Percentiles rank a stretch among this genome's conserved stretches.
Conservation (phyloP, 2,113 vertebrate species). For the Siniperca knerii region DNA sequence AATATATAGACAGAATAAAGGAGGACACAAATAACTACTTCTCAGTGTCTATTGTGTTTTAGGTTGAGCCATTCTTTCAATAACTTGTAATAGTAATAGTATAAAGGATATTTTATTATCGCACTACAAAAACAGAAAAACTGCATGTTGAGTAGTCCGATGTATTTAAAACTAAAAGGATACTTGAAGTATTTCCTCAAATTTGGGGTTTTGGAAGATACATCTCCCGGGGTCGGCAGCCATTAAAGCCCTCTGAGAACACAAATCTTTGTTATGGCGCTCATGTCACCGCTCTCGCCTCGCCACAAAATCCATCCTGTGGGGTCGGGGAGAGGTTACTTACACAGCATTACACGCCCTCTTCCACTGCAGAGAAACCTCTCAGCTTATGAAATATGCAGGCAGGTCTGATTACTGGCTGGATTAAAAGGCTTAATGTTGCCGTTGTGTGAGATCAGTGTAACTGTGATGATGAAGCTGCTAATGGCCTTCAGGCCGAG, state of each 20-base stretch:
- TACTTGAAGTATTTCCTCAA: neutral
- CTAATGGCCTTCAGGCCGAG: neutral
- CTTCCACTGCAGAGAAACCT: neutral
- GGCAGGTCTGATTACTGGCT: slow-evolving; percentile 36
- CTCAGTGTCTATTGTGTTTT: neutral
- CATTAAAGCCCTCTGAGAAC: neutral
- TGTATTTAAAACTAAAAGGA: too few species aligned
- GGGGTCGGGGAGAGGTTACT: slow-evolving; percentile 26
- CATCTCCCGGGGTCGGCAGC: neutral
- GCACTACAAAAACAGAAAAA: neutral
- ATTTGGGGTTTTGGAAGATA: neutral
- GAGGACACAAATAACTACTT: too few species aligned
- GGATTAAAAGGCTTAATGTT: slow-evolving; percentile 30
- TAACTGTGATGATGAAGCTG: slow-evolving; percentile 12
- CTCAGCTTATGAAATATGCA: neutral
- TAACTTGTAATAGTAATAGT: neutral
- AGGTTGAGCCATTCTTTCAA: neutral
- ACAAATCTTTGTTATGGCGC: slow-evolving; percentile 21
- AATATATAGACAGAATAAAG: too few species aligned
- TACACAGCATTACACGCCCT: neutral
- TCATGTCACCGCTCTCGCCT: neutral
- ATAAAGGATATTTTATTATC: neutral
- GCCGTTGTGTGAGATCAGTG: slow-evolving; percentile 17
- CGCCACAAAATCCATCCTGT: slow-evolving; percentile 13
- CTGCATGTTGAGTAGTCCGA: neutral